Evolutionary conservation across 2,797 vertebrate species (phyloP).

Genomic region (Ptychadena robeensis): DNA sequence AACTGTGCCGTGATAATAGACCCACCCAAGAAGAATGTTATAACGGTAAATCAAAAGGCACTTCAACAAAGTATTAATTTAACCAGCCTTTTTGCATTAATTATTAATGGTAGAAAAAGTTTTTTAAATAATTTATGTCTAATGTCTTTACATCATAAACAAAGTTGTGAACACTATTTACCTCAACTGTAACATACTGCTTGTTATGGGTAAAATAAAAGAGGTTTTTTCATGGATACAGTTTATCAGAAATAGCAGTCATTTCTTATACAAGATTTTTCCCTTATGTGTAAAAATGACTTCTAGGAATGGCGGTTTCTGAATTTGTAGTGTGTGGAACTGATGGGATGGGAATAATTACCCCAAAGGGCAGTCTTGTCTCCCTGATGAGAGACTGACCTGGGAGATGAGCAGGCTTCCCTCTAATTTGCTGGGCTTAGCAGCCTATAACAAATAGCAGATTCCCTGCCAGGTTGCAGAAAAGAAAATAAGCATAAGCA

Average conservation of each 20-base stretch:
- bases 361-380: background rate
- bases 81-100: no score
- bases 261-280: no score
- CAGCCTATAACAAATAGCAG: background rate
- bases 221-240: background rate
- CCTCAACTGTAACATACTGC: background rate
- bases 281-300: no score
- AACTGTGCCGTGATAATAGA: no score
- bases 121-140: no score
- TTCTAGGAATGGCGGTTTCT: no score
- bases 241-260: background rate
- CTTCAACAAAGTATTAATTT: no score
- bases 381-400: background rate
- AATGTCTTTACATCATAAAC: no score
- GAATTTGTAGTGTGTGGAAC: background rate
- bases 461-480: background rate
- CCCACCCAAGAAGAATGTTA: no score
- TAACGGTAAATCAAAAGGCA: no score
- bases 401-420: background rate
- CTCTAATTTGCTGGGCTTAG: background rate
- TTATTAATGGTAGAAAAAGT: no score
- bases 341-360: background rate
- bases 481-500: constrained; percentile 2
- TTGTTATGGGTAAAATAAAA: background rate
- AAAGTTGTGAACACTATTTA: no score